Conservation (phyloP, 2,113 vertebrate species). For the Marmota flaviventris region DNA sequence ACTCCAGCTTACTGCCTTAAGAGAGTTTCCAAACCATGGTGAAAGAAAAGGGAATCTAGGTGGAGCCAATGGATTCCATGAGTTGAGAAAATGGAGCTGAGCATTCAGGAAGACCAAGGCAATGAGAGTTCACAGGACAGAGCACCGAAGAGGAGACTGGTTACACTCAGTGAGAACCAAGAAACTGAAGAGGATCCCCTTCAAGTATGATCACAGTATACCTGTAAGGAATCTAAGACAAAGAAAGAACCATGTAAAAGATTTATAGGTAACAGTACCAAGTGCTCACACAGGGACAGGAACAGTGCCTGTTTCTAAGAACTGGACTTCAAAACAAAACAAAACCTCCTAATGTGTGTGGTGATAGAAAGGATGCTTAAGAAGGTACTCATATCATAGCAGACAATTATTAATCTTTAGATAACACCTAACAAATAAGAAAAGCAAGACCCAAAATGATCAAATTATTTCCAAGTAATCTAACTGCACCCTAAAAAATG, state of each 20-base stretch:
- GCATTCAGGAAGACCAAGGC: background rate
- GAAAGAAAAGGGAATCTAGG: background rate
- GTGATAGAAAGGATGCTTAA: background rate
- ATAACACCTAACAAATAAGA: background rate
- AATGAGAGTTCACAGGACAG: background rate
- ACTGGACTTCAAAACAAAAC: background rate
- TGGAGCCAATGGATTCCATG: background rate
- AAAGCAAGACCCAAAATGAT: constrained; percentile 13
- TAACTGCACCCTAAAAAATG: background rate
- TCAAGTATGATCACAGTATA: background rate
- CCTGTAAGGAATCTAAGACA: background rate
- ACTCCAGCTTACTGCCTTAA: background rate
- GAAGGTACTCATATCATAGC: background rate
- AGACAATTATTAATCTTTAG: background rate
- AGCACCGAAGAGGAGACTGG: background rate
- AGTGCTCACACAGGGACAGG: background rate
- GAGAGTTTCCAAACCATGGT: background rate
- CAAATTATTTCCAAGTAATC: background rate
- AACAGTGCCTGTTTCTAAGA: constrained; percentile 4
- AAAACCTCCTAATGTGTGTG: background rate
- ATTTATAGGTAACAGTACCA: background rate
- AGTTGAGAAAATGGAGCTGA: constrained; percentile 7
- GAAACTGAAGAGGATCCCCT: background rate
- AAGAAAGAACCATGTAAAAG: background rate
- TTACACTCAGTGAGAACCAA: background rate